Percentiles rank a stretch among this genome's conserved stretches.
These are phyloP conservation scores for Mergus octosetaceus DNA, from an alignment of 2,797 vertebrate genomes.

Conservation along the genomic window DNA sequence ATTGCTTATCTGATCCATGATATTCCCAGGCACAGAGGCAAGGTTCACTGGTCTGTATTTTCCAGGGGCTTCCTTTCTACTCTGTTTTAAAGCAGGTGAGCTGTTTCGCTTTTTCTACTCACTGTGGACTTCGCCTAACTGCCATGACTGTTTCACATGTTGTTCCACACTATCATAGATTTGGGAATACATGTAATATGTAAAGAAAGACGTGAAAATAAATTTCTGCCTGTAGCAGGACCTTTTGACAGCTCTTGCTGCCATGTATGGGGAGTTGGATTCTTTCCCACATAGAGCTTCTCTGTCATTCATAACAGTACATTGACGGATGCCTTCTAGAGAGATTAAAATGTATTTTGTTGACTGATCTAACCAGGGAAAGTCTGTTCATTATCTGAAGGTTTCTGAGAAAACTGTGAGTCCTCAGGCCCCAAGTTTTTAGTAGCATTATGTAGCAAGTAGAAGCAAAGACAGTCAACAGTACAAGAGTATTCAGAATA, in stretches of 20 bases:
- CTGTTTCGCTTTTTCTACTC: not conserved
- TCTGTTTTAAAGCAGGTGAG: not conserved
- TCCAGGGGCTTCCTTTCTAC: not conserved
- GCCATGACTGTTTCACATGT: not conserved
- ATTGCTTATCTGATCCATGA: not conserved
- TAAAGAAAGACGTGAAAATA: not conserved
- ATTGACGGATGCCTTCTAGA: not conserved
- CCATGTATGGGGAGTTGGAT: not conserved
- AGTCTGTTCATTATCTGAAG: not conserved
- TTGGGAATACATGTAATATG: not conserved
- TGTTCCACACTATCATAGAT: not conserved
- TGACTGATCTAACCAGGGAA: not conserved
- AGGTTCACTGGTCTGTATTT: not conserved
- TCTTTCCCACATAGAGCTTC: not conserved
- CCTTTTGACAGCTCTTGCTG: not conserved
- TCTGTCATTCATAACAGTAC: not conserved
- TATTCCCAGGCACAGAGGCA: not conserved
- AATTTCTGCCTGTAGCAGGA: not conserved
- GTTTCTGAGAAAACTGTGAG: not conserved
- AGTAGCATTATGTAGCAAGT: not conserved
- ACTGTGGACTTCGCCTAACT: not conserved
- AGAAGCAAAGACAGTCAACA: too few species aligned
- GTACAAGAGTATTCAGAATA: not conserved
- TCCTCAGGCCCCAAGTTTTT: not conserved
- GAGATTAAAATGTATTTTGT: not conserved